These are phyloP conservation scores for Phenganax stokvisi DNA, from an alignment of 92 coral and sea anemone species.

Conservation along the genomic window DNA sequence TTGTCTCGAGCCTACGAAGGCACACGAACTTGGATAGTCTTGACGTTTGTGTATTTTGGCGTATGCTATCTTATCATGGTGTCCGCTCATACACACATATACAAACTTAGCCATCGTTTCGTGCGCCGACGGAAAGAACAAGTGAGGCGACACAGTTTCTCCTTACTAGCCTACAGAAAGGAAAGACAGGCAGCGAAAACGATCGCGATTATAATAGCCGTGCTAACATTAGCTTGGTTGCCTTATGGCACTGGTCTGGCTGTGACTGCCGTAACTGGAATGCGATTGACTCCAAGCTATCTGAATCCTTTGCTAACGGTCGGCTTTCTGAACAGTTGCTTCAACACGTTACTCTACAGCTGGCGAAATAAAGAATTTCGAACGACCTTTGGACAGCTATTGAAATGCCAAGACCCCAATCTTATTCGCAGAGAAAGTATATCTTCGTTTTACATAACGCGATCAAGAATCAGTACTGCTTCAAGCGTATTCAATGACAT, in stretches of 20 bases:
- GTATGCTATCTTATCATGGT: constrained; percentile 28
- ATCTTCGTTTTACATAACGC: constrained; percentile 19
- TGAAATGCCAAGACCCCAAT: constrained; percentile 44
- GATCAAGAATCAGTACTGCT: constrained; percentile 12
- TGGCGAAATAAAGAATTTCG: constrained; percentile 80
- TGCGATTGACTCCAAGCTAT: not conserved
- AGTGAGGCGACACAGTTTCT: constrained; percentile 21
- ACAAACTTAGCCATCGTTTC: constrained; percentile 29
- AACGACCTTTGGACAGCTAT: constrained; percentile 64
- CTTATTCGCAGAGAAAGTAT: constrained; percentile 21
- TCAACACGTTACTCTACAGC: constrained; percentile 81
- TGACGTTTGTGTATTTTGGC: constrained; percentile 22
- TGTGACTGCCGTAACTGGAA: constrained; percentile 21
- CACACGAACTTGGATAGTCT: not conserved
- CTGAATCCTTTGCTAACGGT: constrained; percentile 17
- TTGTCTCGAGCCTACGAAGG: not conserved
- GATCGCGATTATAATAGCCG: constrained; percentile 74
- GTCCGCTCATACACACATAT: constrained; percentile 23
- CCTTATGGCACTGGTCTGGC: constrained; percentile 59
- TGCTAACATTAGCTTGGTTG: constrained; percentile 76
- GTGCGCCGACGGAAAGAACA: constrained; percentile 24
- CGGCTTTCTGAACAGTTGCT: constrained; percentile 62
- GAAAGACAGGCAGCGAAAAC: constrained; percentile 92
- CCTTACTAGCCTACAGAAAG: constrained; percentile 32
- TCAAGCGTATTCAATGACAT: not conserved